These are phyloP conservation scores for Physocephala rufipes DNA, from an alignment of 2,888 invertebrate species.

Conservation along the genomic window DNA sequence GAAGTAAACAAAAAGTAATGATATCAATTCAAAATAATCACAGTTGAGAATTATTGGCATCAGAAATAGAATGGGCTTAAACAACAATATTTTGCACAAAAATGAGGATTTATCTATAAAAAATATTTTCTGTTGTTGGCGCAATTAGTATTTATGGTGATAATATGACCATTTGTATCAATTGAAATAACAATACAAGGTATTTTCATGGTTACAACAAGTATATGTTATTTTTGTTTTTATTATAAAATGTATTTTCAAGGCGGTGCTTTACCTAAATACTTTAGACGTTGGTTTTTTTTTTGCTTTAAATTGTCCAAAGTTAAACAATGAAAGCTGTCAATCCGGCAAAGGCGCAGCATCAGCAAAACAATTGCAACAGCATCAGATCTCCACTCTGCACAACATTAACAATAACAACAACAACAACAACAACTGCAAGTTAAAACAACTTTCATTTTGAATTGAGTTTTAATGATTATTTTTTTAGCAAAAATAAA, in stretches of 20 bases:
- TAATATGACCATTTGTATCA: background rate
- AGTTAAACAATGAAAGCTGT: constrained; percentile 58
- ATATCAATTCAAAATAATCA: background rate
- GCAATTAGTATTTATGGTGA: background rate
- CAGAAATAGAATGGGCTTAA: too few species aligned
- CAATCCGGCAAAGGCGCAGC: constrained; percentile 51
- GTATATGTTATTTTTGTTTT: background rate
- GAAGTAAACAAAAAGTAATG: too few species aligned
- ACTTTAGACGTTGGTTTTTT: background rate
- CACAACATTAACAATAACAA: background rate
- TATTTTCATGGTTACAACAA: background rate
- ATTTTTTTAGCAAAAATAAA: background rate
- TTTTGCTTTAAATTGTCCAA: constrained; percentile 9
- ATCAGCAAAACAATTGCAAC: background rate
- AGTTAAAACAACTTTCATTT: constrained; percentile 18
- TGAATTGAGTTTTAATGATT: constrained; percentile 16
- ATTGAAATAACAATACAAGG: background rate
- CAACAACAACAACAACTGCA: background rate
- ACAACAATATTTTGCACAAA: too few species aligned
- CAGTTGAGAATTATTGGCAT: too few species aligned
- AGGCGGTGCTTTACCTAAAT: constrained; percentile 17
- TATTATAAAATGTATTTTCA: background rate
- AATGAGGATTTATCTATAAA: background rate
- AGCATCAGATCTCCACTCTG: background rate
- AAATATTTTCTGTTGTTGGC: background rate